Base-by-base conservation (phyloP, 2,888 invertebrate genomes). In the Meteorus colon region DNA sequence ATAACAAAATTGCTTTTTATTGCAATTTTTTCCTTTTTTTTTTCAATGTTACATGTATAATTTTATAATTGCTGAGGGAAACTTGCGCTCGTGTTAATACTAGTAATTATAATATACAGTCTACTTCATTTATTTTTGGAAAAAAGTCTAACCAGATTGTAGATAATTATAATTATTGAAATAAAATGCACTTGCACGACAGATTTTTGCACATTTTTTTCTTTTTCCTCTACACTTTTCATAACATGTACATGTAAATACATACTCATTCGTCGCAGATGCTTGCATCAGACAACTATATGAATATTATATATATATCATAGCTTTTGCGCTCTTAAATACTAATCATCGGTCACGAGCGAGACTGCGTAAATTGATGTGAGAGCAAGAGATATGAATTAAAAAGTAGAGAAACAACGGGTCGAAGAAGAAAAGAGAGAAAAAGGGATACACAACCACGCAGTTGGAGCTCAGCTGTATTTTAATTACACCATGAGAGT, bases 391-490 rank as follows among this genome's bases (percentile, higher is more conserved):
- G 55, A 62, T n/a, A 78, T 63, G 31, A 75, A 70, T 59, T 66
- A 60, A 73, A 75, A 74, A 76, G 16, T 4, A 16, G 63, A 65
- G 45, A 63, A 75, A 77, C 66, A 59, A 77, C 78, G 70, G 77
- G 77, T 29, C 75, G 71, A 77, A 79, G 77, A 77, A 74, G 68
- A 78, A 76, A 72, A 79, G 69, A 73, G 76, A 79, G 75, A 81
- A 74, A 79, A 75, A 76, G 60, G 75, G 41, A 55, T 77, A 62
- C 59, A 67, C 81, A 80, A 83, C 81, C 83, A 79, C 82, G 82
- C 85, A 85, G 87, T 86, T 87, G 86, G 86, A 87, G 85, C 84
- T 86, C 85, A 84, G 87, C 86, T 88, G 88, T 88, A 87, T 89
- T 89, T 86, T 86, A 86, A 86, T 86, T 86, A 86, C 84, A 85